A percentile compares a stretch with the other conserved stretches of the same genome.
phyloP scores from a whole-genome alignment of 2,888 invertebrate species.

The Labia minor region DNA sequence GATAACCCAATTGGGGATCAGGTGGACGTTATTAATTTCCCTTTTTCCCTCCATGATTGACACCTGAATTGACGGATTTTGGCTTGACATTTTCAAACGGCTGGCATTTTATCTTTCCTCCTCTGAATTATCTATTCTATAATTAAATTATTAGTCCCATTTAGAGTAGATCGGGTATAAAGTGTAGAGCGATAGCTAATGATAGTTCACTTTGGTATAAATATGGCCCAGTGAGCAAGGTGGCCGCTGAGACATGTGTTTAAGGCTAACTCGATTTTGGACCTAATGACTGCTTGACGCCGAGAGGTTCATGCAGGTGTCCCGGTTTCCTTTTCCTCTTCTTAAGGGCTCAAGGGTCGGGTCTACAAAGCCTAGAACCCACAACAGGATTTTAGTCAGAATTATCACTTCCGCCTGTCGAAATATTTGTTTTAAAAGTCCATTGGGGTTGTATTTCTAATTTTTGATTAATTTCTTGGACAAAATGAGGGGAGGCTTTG shows the following conservation, averaged over 20 bases:
- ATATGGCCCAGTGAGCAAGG: conserved; percentile 6
- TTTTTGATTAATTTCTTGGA: neutral
- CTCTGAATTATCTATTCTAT: neutral
- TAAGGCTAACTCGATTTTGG: neutral
- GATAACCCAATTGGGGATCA: conserved; percentile 7
- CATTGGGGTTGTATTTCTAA: neutral
- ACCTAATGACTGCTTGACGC: neutral
- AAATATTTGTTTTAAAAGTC: neutral
- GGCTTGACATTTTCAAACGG: neutral
- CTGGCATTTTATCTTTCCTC: neutral
- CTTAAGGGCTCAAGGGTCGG: neutral
- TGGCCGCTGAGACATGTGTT: neutral
- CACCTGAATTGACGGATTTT: neutral
- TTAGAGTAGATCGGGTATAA: neutral
- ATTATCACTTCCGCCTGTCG: neutral
- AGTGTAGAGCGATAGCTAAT: neutral
- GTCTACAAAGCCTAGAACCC: neutral
- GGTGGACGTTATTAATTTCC: conserved; percentile 1
- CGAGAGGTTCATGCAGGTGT: neutral
- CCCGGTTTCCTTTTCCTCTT: neutral
- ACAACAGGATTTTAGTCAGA: neutral
- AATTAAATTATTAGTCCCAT: conserved; percentile 5
- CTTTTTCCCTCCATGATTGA: neutral
- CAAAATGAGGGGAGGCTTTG: neutral
- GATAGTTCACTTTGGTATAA: neutral